phyloP scores from a whole-genome alignment of 2,113 vertebrate species.

The Dromas ardeola region DNA sequence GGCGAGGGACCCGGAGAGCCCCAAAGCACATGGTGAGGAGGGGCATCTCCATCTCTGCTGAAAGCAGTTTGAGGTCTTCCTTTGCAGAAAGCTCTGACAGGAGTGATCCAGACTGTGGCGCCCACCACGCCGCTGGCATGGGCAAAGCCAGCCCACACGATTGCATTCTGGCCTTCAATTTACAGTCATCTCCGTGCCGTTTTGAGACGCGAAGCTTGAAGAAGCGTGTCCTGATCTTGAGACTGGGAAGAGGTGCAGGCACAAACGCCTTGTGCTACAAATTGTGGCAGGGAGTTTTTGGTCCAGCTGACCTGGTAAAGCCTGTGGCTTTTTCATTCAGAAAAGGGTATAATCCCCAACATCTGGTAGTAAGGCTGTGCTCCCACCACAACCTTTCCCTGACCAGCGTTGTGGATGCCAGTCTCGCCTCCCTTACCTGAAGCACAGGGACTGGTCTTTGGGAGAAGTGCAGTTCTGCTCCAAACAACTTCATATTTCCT shows the following conservation, averaged over 20 bases:
- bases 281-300: neutral
- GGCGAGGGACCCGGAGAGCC: neutral
- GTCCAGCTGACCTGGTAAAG: neutral
- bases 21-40: neutral
- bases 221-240: neutral
- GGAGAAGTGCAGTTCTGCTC: neutral
- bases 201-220: neutral
- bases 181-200: neutral
- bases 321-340: neutral
- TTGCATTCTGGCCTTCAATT: neutral
- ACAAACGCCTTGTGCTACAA: neutral
- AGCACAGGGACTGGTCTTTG: neutral
- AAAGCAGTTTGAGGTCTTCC: neutral
- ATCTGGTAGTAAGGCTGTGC: neutral
- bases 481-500: neutral
- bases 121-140: too few species aligned
- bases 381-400: neutral
- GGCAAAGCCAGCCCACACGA: neutral
- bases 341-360: accelerated
- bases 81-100: neutral
- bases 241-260: neutral
- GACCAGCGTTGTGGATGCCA: neutral
- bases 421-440: neutral
- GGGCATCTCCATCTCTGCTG: neutral
- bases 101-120: too few species aligned